Percentiles rank a stretch among this genome's conserved stretches.
Evolutionary conservation across 2,888 invertebrate species (phyloP).

Genomic region (Synergus laeviventris): DNA sequence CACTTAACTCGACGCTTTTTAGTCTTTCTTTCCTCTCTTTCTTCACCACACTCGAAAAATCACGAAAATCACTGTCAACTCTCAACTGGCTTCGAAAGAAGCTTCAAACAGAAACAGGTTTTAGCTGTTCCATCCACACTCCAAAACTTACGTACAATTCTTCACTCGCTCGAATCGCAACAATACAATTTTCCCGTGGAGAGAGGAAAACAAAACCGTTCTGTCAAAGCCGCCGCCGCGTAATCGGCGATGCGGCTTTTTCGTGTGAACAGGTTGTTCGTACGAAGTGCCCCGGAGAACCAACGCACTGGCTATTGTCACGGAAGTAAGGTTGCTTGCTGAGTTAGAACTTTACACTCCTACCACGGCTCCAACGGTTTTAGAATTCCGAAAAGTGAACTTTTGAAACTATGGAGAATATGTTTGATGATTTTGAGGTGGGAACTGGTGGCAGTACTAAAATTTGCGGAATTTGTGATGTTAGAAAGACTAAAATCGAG

Average conservation of each 20-base stretch:
- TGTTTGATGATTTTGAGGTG: background rate
- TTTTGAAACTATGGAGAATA: background rate
- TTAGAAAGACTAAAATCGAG: background rate
- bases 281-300: conserved; percentile 30
- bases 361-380: background rate
- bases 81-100: background rate
- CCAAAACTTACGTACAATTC: background rate
- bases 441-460: background rate
- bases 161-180: background rate
- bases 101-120: background rate
- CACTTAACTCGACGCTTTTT: background rate
- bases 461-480: conserved; percentile 20
- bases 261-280: conserved; percentile 31
- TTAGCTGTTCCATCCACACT: background rate
- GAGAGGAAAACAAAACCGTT: conserved; percentile 12
- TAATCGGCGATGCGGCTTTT: conserved; percentile 34
- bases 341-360: background rate
- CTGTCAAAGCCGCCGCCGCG: conserved; percentile 34
- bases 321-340: conserved; percentile 53
- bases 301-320: conserved; percentile 51
- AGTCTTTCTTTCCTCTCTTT: background rate
- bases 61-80: conserved; percentile 29
- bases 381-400: background rate
- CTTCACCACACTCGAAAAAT: background rate
- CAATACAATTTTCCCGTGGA: background rate